Evolutionary conservation across 2,797 vertebrate genomes (phyloP).

Genomic region (Tragelaphus oryx): DNA sequence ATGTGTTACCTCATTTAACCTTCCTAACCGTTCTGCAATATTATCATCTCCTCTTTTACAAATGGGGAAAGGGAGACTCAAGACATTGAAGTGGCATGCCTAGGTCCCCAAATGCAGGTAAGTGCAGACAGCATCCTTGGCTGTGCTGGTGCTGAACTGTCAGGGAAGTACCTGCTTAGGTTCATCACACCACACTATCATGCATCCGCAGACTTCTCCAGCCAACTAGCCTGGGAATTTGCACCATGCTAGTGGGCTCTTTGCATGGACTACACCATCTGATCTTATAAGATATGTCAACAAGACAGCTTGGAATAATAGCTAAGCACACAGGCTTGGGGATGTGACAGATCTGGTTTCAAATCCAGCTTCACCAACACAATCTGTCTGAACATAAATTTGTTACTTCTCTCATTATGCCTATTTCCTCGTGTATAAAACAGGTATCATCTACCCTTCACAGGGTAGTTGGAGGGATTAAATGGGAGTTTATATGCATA

Average conservation of each 20-base stretch:
- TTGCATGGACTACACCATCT: no score
- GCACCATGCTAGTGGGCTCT: not conserved
- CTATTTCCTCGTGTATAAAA: not conserved
- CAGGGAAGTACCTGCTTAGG: not conserved
- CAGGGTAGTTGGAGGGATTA: not conserved
- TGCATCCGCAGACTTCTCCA: not conserved
- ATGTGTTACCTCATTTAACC: not conserved
- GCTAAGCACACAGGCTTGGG: not conserved
- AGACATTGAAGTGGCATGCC: not conserved
- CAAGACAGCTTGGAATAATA: not conserved
- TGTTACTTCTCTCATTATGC: not conserved
- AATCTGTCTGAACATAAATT: not conserved
- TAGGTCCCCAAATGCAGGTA: not conserved
- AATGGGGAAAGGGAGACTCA: not conserved
- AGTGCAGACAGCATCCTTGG: not conserved
- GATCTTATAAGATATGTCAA: not conserved
- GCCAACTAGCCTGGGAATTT: not conserved
- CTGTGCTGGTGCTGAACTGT: not conserved
- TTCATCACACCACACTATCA: not conserved
- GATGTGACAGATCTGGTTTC: not conserved
- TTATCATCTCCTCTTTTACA: not conserved
- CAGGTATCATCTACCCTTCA: not conserved
- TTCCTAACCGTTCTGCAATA: not conserved
- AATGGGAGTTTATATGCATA: not conserved
- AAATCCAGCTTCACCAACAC: not conserved